Percentiles rank a stretch among this genome's conserved stretches.
Evolutionary conservation across 2,797 vertebrate species (phyloP).

Genomic region (Dendrocincla fuliginosa): DNA sequence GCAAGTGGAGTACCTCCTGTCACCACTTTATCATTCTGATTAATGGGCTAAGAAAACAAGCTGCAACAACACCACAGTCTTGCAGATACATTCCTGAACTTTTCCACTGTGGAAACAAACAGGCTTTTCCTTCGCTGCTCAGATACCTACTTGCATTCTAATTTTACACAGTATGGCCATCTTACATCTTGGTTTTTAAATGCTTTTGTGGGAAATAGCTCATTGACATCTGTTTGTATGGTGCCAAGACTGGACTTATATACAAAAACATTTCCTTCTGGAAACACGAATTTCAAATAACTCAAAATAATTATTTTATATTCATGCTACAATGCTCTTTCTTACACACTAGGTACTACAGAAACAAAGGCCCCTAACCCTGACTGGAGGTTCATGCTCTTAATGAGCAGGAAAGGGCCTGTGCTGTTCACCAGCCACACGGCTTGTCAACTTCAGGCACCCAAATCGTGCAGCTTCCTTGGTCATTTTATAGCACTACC

Average conservation of each 20-base stretch:
- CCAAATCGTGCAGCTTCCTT: not conserved
- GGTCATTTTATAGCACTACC: not conserved
- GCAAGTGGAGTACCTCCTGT: not conserved
- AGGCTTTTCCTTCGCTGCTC: not conserved
- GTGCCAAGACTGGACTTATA: not conserved
- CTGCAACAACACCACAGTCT: not conserved
- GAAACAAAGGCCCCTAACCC: not conserved
- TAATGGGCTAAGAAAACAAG: constrained; percentile 3
- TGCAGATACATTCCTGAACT: not conserved
- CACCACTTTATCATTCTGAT: not conserved
- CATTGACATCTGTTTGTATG: not conserved
- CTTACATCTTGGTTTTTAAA: not conserved
- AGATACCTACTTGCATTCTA: not conserved
- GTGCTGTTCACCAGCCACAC: not conserved
- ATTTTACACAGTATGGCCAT: not conserved
- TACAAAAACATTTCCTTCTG: not conserved
- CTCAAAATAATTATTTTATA: not conserved
- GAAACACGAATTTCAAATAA: not conserved
- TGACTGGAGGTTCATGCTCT: not conserved
- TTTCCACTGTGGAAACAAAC: not conserved
- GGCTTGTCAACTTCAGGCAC: not conserved
- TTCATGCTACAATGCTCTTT: not conserved
- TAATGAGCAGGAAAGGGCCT: not conserved
- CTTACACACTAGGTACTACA: not conserved
- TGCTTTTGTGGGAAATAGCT: not conserved